Percentiles rank a stretch among this genome's conserved stretches.
Evolutionary conservation across 2,113 vertebrate genomes (phyloP).

Genomic region (Takifugu bimaculatus): DNA sequence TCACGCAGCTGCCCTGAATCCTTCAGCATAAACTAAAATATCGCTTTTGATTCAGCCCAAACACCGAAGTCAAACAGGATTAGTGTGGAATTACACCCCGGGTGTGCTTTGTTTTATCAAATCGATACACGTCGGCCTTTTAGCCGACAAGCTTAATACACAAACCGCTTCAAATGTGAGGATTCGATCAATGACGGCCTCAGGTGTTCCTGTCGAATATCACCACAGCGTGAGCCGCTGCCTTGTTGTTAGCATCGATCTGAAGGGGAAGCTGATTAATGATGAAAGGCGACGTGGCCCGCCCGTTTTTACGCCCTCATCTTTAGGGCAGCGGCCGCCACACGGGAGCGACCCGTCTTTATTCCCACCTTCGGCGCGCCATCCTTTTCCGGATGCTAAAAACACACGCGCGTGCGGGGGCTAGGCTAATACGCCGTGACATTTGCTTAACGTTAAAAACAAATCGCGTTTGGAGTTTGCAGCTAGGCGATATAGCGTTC

Average conservation of each 20-base stretch:
- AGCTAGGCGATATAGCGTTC: constrained; percentile 39
- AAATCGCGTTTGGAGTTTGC: constrained; percentile 58
- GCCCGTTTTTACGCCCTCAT: no score
- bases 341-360: no score
- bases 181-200: constrained; percentile 37
- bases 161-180: constrained; percentile 33
- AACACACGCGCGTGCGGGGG: no score
- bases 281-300: no score
- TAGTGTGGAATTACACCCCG: constrained; percentile 27
- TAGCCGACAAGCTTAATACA: constrained; percentile 26
- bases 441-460: constrained; percentile 65
- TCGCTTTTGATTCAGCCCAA: constrained; percentile 7
- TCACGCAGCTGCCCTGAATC: not conserved
- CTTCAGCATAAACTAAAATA: not conserved
- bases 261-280: not conserved
- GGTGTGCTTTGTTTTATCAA: constrained; percentile 13
- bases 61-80: constrained; percentile 27
- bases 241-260: constrained; percentile 43
- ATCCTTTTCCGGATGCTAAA: no score
- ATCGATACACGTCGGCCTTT: constrained; percentile 50
- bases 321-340: no score
- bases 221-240: constrained; percentile 7
- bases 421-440: constrained; percentile 58
- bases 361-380: no score
- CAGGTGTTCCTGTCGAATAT: constrained; percentile 9